These are phyloP conservation scores for Phymanthus crucifer DNA, from an alignment of 92 coral and sea anemone species.

Conservation along the genomic window DNA sequence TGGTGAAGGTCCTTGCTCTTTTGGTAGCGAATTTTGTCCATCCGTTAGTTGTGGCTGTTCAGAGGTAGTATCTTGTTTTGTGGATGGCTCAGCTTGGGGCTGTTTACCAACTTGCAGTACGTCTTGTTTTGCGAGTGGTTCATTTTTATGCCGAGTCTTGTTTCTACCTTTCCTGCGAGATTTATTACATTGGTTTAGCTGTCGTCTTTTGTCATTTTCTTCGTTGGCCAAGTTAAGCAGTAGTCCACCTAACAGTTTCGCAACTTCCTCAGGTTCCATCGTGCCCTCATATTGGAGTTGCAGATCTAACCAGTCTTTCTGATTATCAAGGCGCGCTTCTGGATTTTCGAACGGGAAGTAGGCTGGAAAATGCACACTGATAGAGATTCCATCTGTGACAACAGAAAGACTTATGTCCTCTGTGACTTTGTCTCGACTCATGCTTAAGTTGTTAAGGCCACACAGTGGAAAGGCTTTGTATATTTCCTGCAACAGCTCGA, in stretches of 20 bases:
- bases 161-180: neutral
- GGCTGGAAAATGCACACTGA: neutral
- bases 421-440: constrained; percentile 11
- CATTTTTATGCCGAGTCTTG: neutral
- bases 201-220: neutral
- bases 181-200: neutral
- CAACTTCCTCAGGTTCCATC: neutral
- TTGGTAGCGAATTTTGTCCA: no score
- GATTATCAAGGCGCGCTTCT: neutral
- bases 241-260: neutral
- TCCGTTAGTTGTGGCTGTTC: no score
- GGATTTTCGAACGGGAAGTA: neutral
- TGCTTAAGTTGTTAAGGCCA: neutral
- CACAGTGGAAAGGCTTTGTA: neutral
- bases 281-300: neutral
- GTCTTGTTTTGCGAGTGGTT: neutral
- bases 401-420: constrained; percentile 10
- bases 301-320: neutral
- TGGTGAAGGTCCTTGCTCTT: neutral
- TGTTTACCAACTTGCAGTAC: neutral
- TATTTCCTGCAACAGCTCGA: neutral
- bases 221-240: neutral
- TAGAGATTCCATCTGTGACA: neutral
- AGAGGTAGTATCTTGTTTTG: no score
- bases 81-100: no score